Base-by-base conservation (phyloP, 2,888 invertebrate genomes). In the Poecilobothrus nobilitatus region DNA sequence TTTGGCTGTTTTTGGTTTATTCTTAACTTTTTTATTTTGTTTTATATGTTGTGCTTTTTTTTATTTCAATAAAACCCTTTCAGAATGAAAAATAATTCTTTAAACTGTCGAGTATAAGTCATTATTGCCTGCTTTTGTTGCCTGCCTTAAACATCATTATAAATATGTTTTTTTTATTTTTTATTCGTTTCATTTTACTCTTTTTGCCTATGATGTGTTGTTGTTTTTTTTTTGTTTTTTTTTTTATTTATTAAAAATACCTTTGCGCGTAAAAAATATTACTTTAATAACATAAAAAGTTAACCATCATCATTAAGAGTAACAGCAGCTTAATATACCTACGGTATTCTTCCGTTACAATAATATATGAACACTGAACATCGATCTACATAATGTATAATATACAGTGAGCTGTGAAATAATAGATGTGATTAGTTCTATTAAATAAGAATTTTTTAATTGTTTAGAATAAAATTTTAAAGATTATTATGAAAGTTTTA, bases 251-350 rank as follows among this genome's bases (percentile, higher is more conserved):
- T 41, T 41, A 41, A 41, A 12, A 27, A 41, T 6, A n/a, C 18
- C n/a, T 53, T 53, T 53, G 53, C 53, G 53, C 53, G 53, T 53
- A 53, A 53, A 53, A 37, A n/a, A 53, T 53, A 53, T 53, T 53
- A 53, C 15, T 53, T 53, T 53, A 53, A 53, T 53, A 53, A 53
- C 53, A 53, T 53, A 53, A 53, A 53, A 53, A 53, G 53, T 53
- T 18, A 53, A 53, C 53, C 15, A 53, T 53, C 53, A 53, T 53
- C 53, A 53, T 53, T 53, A 53, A 15, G 53, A 53, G 53, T 53
- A 53, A 53, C 53, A 53, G 53, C 15, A 53, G 15, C n/a, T 2
- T 53, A 18, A 53, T 53, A 53, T 53, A 53, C 15, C 18, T 53
- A 53, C n/a, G 53, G 53, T 53, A 15, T 53, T 53, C 53, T 53